phyloP scores from a whole-genome alignment of 2,797 vertebrate genomes.

The Apogon hyalosoma region DNA sequence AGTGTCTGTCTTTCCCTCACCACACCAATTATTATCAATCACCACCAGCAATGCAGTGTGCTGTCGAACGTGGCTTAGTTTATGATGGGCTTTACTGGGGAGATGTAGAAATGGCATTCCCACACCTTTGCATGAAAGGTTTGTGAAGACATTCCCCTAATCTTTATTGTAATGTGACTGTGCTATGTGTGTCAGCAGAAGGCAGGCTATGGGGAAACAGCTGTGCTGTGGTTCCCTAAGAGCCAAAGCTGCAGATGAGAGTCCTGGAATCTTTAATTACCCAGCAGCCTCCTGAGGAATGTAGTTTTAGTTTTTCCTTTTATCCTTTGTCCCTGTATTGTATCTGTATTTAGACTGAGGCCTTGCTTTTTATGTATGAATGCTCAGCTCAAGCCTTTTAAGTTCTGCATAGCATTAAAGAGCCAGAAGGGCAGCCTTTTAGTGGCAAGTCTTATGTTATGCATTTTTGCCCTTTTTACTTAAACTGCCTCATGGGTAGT shows the following conservation, averaged over 20 bases:
- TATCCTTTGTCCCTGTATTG: constrained; percentile 34
- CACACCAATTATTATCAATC: constrained; percentile 69
- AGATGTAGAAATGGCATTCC: background rate
- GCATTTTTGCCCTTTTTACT: constrained; percentile 10
- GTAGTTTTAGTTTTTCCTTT: constrained; percentile 43
- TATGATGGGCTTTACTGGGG: constrained; percentile 6
- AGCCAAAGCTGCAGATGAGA: constrained; percentile 56
- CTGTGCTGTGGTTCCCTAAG: constrained; percentile 54
- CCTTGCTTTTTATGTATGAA: constrained; percentile 30
- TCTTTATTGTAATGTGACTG: constrained; percentile 42
- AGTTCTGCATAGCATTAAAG: constrained; percentile 32
- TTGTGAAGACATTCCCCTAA: constrained; percentile 28
- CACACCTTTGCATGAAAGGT: constrained; percentile 20
- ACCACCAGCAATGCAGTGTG: constrained; percentile 20
- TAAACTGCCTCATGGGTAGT: constrained; percentile 47
- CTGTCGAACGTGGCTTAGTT: constrained; percentile 32
- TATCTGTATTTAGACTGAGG: constrained; percentile 29
- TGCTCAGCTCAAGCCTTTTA: constrained; percentile 30
- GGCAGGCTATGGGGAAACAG: constrained; percentile 53
- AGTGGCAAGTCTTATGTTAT: constrained; percentile 11
- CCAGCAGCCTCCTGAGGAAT: constrained; percentile 61
- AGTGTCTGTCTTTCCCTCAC: constrained; percentile 51
- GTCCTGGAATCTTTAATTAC: constrained; percentile 68
- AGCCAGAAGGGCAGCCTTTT: constrained; percentile 21
- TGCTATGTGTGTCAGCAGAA: constrained; percentile 45